Evolutionary conservation across 2,113 vertebrate species (phyloP), one percentile per base, ranked within the genome.

Genomic region (Elaphurus davidianus): DNA sequence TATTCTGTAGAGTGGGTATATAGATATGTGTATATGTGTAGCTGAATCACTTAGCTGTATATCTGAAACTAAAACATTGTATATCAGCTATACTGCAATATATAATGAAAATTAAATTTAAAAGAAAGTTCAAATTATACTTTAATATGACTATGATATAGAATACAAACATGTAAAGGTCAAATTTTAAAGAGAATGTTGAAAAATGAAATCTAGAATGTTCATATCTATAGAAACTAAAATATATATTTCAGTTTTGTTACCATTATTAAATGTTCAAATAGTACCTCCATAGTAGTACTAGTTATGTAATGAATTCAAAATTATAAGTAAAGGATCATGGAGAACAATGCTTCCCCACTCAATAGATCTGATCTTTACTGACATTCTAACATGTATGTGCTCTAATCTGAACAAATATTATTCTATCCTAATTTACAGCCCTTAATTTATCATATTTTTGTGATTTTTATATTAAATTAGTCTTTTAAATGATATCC

Each of bases 91-190:
- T 71, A 40, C 19, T 40, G 4, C 2, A 71, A 71, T 71, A 71
- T 12, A 36, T 23, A 74, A 74, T 12, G 25, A 74, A 74, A 40
- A 36, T 71, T 40, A 40, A 71, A 71, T n/a, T 96, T 11, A 71
- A 71, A 76, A 95, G 95, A 84, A 87, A 76, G 54, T 83, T 92
- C 13, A 93, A 79, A 74, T 97, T 71, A 50, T 85, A 78, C 45
- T 45, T 50, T 47, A 3, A 89, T 60, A 97, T 97, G 89, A 89
- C 33, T 81, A 45, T 54, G 90, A 97, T 90, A 40, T 83, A 92
- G 93, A 94, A 98, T 93, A 95, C 87, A 94, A 33, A 57, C 64
- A 94, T 91, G 78, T 87, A 96, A 97, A 96, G 89, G 54, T 16
- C 7, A 54, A 81, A 59, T 93, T 96, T 45, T 27, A 43, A 45